Evolutionary conservation across 2,888 invertebrate genomes (phyloP).

Genomic region (Amorpha juglandis): DNA sequence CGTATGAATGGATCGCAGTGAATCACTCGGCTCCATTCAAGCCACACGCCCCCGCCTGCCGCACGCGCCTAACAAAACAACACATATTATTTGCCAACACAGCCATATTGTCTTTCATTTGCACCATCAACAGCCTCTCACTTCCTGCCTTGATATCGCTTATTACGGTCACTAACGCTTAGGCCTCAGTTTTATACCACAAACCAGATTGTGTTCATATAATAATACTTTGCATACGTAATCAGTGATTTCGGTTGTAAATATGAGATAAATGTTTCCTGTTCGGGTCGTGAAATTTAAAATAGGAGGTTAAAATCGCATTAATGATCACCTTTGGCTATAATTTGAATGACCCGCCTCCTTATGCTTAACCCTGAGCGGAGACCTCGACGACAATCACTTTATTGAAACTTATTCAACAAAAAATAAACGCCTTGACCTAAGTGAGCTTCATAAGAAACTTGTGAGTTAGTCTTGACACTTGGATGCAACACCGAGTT

Average conservation of each 20-base stretch:
- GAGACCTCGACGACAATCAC: constrained; percentile 51
- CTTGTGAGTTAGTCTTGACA: constrained; percentile 50
- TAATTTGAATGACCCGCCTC: constrained; percentile 44
- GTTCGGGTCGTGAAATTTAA: constrained; percentile 65
- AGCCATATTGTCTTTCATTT: constrained; percentile 70
- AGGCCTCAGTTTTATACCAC: constrained; percentile 21
- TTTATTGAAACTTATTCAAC: constrained; percentile 50
- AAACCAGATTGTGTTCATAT: constrained; percentile 25
- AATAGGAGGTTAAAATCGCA: constrained; percentile 56
- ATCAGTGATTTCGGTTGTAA: constrained; percentile 30
- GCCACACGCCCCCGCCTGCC: constrained; percentile 66
- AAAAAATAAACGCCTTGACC: constrained; percentile 58
- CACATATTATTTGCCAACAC: constrained; percentile 62
- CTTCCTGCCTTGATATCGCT: constrained; percentile 66
- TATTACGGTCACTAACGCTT: constrained; percentile 38
- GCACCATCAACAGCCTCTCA: constrained; percentile 66
- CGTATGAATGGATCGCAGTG: constrained; percentile 75
- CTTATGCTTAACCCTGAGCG: constrained; percentile 49
- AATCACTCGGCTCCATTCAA: constrained; percentile 79
- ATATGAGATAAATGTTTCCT: constrained; percentile 40
- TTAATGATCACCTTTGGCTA: constrained; percentile 47
- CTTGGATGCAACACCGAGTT: constrained; percentile 47
- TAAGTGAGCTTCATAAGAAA: constrained; percentile 40
- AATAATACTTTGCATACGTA: constrained; percentile 32
- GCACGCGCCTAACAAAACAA: constrained; percentile 65